These are phyloP conservation scores for Lepidonotus clava DNA, from an alignment of 2,888 invertebrate species.

Conservation along the genomic window DNA sequence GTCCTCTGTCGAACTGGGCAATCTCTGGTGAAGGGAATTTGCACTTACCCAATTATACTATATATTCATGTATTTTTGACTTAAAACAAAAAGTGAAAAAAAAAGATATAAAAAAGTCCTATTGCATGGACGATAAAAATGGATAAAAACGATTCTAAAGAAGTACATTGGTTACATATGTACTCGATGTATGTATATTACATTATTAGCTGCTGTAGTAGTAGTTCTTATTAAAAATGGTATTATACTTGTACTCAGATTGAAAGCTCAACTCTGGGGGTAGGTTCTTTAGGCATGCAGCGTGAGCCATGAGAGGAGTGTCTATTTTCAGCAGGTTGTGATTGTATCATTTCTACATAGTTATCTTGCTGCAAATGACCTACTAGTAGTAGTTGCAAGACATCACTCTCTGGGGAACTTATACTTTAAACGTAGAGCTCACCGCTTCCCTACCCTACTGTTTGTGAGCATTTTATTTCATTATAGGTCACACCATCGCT, in stretches of 20 bases:
- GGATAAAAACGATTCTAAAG: not conserved
- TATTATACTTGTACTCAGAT: not conserved
- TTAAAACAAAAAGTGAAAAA: not conserved
- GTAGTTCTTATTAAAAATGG: not conserved
- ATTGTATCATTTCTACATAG: no score
- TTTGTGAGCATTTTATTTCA: no score
- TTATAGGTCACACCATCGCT: no score
- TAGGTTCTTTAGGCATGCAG: not conserved
- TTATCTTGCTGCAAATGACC: no score
- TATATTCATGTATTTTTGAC: slow-evolving; percentile 21
- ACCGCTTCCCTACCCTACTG: no score
- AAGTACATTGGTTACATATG: not conserved
- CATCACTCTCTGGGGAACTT: no score
- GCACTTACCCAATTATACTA: not conserved
- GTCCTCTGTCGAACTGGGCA: not conserved
- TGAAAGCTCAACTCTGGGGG: not conserved
- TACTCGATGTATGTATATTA: not conserved
- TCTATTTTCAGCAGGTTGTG: slow-evolving; percentile 12
- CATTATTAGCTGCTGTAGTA: not conserved
- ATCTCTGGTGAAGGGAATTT: not conserved
- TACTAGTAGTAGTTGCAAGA: no score
- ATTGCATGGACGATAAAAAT: not conserved
- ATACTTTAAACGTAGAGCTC: no score
- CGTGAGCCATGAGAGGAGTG: not conserved
- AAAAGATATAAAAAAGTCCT: not conserved